These are phyloP conservation scores for Perodicticus potto DNA, from an alignment of 2,797 vertebrate genomes.

Conservation along the genomic window DNA sequence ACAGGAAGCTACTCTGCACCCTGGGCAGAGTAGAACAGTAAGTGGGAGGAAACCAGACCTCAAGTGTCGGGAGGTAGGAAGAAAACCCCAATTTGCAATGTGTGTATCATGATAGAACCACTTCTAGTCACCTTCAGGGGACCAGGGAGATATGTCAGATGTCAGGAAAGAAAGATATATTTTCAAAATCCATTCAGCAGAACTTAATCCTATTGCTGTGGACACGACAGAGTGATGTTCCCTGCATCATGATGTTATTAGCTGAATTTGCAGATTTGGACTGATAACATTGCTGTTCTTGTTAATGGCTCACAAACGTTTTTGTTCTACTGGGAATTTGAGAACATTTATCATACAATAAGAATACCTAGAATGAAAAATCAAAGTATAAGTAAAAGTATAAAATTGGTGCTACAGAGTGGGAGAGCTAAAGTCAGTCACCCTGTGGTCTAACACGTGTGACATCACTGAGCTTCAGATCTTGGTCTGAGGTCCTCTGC, in stretches of 20 bases:
- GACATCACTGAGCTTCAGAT: neutral
- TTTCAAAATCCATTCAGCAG: constrained; percentile 35
- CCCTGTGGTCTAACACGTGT: neutral
- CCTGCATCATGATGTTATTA: neutral
- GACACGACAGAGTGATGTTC: neutral
- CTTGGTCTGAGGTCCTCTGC: neutral
- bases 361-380: neutral
- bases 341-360: neutral
- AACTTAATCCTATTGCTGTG: neutral
- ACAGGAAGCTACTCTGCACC: neutral
- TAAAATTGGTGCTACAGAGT: neutral
- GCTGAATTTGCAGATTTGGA: constrained; percentile 8
- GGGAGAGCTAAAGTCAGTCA: neutral
- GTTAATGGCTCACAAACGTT: constrained; percentile 4
- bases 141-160: constrained; percentile 1
- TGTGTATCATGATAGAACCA: neutral
- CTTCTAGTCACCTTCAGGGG: constrained; percentile 23
- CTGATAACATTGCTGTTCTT: neutral
- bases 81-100: constrained; percentile 11
- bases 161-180: constrained; percentile 3
- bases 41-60: neutral
- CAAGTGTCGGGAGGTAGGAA: neutral
- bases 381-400: neutral
- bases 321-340: constrained; percentile 21
- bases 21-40: neutral